Evolutionary conservation across 2,888 invertebrate genomes (phyloP).

Genomic region (Junonia oenone): DNA sequence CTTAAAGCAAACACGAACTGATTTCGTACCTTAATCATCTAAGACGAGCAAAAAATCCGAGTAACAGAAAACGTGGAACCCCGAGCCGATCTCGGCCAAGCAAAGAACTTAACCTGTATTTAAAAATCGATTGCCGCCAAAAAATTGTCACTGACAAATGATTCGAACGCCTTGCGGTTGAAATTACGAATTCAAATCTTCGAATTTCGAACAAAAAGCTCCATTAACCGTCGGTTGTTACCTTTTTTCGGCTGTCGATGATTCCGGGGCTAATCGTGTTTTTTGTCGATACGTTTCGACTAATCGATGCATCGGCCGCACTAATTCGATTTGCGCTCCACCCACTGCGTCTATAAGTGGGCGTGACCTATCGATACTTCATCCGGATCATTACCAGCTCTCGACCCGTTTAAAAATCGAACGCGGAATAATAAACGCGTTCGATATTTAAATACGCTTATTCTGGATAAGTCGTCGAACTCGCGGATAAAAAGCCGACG

Average conservation of each 20-base stretch:
- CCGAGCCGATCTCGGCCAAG: slow-evolving; percentile 29
- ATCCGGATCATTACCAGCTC: slow-evolving; percentile 47
- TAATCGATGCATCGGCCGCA: slow-evolving; percentile 73
- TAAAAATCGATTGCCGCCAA: slow-evolving; percentile 79
- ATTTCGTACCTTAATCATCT: slow-evolving; percentile 13
- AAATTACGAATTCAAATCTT: slow-evolving; percentile 79
- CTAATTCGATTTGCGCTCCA: slow-evolving; percentile 76
- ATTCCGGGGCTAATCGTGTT: slow-evolving; percentile 75
- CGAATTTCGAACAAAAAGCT: slow-evolving; percentile 75
- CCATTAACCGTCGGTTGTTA: slow-evolving; percentile 73
- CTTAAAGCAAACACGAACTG: neutral
- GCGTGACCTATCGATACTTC: slow-evolving; percentile 70
- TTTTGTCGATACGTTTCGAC: slow-evolving; percentile 68
- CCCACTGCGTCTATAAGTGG: slow-evolving; percentile 63
- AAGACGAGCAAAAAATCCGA: slow-evolving; percentile 14
- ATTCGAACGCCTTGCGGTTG: slow-evolving; percentile 77
- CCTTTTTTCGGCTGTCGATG: slow-evolving; percentile 74
- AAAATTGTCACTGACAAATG: slow-evolving; percentile 80
- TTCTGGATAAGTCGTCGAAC: neutral
- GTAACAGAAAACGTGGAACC: slow-evolving; percentile 38
- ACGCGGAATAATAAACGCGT: slow-evolving; percentile 7
- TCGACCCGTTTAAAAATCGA: slow-evolving; percentile 27
- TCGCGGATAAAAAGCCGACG: neutral
- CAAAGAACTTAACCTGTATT: slow-evolving; percentile 71
- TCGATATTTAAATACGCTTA: slow-evolving; percentile 5